Evolutionary conservation across 2,888 invertebrate species (phyloP).

Genomic region (Agrochola lota): DNA sequence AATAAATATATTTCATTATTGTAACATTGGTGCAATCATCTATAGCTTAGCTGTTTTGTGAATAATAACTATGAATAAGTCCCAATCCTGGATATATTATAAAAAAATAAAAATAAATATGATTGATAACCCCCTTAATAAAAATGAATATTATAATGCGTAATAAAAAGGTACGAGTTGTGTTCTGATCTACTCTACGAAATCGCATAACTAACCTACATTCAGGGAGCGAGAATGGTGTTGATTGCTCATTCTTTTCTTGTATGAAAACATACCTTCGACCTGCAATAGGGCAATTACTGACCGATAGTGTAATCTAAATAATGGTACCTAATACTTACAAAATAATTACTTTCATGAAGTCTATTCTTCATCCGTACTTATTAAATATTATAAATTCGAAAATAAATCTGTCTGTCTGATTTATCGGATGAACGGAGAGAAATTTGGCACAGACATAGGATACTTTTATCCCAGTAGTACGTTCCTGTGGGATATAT

Average conservation of each 20-base stretch:
- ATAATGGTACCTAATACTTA: not conserved
- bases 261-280: not conserved
- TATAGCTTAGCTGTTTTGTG: not conserved
- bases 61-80: not conserved
- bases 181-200: not conserved
- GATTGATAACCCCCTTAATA: not conserved
- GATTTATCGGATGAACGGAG: too few species aligned
- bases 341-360: too few species aligned
- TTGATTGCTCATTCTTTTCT: not conserved
- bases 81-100: not conserved
- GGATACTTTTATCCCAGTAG: too few species aligned
- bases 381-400: too few species aligned
- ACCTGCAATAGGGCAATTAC: slow-evolving; percentile 2
- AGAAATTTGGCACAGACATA: too few species aligned
- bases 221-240: not conserved
- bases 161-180: not conserved
- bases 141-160: too few species aligned
- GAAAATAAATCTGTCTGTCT: too few species aligned
- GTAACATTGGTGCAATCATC: slow-evolving; percentile 8
- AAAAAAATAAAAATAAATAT: not conserved
- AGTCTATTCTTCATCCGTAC: too few species aligned
- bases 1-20: slow-evolving; percentile 15
- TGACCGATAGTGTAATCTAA: not conserved
- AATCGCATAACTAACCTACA: slow-evolving; percentile 16
- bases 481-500: too few species aligned